phyloP scores from a whole-genome alignment of 2,888 invertebrate species.

The Leucoma salicis region DNA sequence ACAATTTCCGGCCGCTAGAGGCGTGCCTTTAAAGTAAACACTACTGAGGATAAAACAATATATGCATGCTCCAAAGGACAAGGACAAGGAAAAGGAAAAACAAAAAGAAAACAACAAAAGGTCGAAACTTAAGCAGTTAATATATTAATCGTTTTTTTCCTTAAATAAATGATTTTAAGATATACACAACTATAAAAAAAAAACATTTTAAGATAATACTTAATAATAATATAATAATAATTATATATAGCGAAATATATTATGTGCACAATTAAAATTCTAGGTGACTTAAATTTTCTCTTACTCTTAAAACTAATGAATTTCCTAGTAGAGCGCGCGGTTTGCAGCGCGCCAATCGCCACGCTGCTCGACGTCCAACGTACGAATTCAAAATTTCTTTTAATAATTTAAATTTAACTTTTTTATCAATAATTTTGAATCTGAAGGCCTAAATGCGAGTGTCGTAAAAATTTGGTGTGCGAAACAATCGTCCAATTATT shows the following conservation, averaged over 20 bases:
- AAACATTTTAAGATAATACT: constrained; percentile 82
- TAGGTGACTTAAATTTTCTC: constrained; percentile 82
- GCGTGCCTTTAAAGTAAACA: constrained; percentile 54
- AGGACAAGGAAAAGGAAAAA: constrained; percentile 62
- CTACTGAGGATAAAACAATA: constrained; percentile 51
- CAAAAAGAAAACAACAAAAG: constrained; percentile 74
- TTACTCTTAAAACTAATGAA: constrained; percentile 80
- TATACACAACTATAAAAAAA: constrained; percentile 83
- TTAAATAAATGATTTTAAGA: constrained; percentile 82
- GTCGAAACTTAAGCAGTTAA: constrained; percentile 81
- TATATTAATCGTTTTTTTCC: constrained; percentile 81
- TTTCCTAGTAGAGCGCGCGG: constrained; percentile 75
- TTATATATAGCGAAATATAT: constrained; percentile 83
- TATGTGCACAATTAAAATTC: constrained; percentile 83
- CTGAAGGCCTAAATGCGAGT: constrained; percentile 87
- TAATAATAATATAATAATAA: constrained; percentile 82
- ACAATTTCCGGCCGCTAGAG: constrained; percentile 63
- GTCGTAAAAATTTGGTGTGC: constrained; percentile 84
- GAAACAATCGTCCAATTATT: constrained; percentile 74
- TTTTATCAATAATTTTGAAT: constrained; percentile 84
- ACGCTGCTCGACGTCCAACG: constrained; percentile 70
- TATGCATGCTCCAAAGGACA: constrained; percentile 57
- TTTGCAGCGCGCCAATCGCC: constrained; percentile 39
- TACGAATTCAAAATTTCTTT: constrained; percentile 66
- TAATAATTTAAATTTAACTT: constrained; percentile 75